Evolutionary conservation across 1,140 invertebrate genomes (phyloP), one percentile per base, ranked within the genome.

Genomic region (Amyelois transitella): DNA sequence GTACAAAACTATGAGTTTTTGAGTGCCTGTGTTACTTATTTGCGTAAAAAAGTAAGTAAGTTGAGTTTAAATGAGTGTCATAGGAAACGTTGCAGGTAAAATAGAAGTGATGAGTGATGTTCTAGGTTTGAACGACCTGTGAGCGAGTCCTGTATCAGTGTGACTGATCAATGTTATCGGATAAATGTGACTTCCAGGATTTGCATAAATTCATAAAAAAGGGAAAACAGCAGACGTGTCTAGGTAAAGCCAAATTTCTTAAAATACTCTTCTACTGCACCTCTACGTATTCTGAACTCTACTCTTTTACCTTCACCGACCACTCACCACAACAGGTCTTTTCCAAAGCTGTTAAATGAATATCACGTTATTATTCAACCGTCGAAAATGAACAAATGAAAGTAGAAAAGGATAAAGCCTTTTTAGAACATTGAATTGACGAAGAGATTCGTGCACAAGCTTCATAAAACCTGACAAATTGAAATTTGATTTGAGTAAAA

Each of bases 311-410:
- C 84, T 87, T 75, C 53, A 62, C 70, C 69, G 56, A 69, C 53
- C 66, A 88, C 85, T 88, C 80, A 88, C 85, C 85, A 89, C 75
- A 88, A 86, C 65, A 81, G 80, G 75, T 89, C 88, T 78, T 89
- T 88, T 80, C 86, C 88, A 79, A 89, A 89, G 85, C 88, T 89
- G 85, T 88, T 77, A 74, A 84, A 84, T 63, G 63, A 82, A 88
- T 70, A 73, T 62, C 62, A 76, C 32, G 75, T 77, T 63, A 62
- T 67, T 72, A 78, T 38, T 38, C 32, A 38, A 38, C 12, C 32
- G 32, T 38, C 17, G n/a, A 14, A 38, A 38, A 38, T 14, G 32
- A 6, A n/a, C 38, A 38, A 43, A 18, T 14, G 32, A 21, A 54
- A 44, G 17, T 28, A 32, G 7, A 22, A 48, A 28, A 53, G 20